phyloP scores from a whole-genome alignment of 1,140 invertebrate species.

The Plodia interpunctella region DNA sequence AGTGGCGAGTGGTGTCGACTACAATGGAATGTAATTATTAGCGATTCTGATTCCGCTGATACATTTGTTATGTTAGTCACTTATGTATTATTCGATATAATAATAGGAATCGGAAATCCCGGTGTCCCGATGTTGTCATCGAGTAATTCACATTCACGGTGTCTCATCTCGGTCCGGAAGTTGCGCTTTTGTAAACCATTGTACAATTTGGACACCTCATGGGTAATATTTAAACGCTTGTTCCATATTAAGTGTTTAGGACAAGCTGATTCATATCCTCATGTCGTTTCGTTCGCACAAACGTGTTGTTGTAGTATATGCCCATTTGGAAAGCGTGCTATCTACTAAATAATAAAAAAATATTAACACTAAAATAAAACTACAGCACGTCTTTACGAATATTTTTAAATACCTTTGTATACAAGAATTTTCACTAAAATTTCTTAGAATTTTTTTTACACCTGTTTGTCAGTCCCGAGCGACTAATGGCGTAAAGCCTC shows the following conservation, averaged over 20 bases:
- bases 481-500: not conserved
- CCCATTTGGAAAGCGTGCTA: no score
- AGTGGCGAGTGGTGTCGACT: not conserved
- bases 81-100: not conserved
- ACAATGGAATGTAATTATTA: not conserved
- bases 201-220: slow-evolving; percentile 2
- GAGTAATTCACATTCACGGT: not conserved
- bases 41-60: not conserved
- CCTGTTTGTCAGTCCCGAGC: no score
- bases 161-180: not conserved
- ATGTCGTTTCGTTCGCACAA: not conserved
- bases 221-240: not conserved
- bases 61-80: slow-evolving; percentile 4
- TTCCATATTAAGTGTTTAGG: slow-evolving; percentile 5
- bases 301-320: not conserved
- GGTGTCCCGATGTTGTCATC: not conserved
- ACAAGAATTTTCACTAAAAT: no score
- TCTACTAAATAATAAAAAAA: no score
- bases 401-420: no score
- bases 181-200: not conserved
- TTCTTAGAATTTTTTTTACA: no score
- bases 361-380: no score
- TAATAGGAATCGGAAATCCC: not conserved
- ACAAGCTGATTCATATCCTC: not conserved
- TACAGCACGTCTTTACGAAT: no score